Evolutionary conservation across 2,113 vertebrate genomes (phyloP), one percentile per base, ranked within the genome.

Genomic region (Callipepla californica): DNA sequence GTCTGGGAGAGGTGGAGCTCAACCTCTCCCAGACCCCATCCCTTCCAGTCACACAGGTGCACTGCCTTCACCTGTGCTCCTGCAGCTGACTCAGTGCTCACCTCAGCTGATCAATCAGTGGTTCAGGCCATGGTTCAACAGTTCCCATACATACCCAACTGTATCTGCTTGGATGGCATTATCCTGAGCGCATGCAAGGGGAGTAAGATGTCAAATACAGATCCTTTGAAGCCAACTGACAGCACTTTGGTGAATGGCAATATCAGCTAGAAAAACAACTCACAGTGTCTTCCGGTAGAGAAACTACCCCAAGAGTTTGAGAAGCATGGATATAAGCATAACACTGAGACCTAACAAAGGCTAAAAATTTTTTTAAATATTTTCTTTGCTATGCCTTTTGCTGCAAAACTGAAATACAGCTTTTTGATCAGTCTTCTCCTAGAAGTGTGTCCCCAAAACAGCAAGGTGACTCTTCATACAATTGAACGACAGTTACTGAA

Each of bases 171-270:
- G 50, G n/a, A 45, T 8, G 18, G 50, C 28, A 42, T 68, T 55
- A 58, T 16, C 32, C 42, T 34, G 10, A 74, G n/a, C 32, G 26
- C 9, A 30, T 6, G 76, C 50, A 10, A 9, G 30, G 19, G 50
- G n/a, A 0, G 5, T 1, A 3, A 74, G 47, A 63, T 0, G 0
- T 19, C 38, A 90, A 70, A 66, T 14, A 67, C 7, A 47, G n/a
- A 30, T 30, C 62, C 7, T 58, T n/a, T 80, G 65, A 92, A 92
- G 67, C 3, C 57, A 74, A 6, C 16, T 45, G 17, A 75, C 17
- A 89, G 53, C 53, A 18, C 16, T 55, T 55, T 9, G 18, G 51
- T 69, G 53, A 82, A 15, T 30, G 63, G 30, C 18, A 67, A 58
- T 36, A 6, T 51, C 50, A 51, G 50, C 16, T 59, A 45, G 25